These are phyloP conservation scores for Drosophila bunnanda DNA, from an alignment of 2,888 invertebrate species.

Conservation along the genomic window DNA sequence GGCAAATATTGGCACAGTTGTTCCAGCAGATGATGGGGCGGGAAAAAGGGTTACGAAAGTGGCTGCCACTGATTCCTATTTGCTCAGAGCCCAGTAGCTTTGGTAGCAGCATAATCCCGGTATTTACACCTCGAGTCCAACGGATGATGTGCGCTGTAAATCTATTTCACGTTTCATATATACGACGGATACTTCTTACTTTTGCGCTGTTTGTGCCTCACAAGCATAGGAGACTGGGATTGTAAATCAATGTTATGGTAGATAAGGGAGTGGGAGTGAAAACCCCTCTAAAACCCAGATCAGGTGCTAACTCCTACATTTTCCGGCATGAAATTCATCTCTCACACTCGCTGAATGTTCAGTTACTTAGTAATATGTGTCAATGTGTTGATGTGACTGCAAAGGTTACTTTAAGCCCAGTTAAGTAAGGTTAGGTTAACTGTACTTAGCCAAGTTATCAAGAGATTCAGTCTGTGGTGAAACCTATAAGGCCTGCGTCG, in stretches of 20 bases:
- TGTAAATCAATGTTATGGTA: constrained; percentile 4
- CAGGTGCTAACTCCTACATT: not conserved
- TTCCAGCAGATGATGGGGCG: constrained; percentile 17
- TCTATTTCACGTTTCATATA: constrained; percentile 19
- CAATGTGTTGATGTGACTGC: not conserved
- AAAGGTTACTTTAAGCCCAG: not conserved
- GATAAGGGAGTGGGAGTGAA: constrained; percentile 3
- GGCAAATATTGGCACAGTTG: constrained; percentile 68
- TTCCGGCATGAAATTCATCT: not conserved
- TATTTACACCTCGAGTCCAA: constrained; percentile 64
- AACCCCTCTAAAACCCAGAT: constrained; percentile 7
- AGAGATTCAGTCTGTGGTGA: constrained; percentile 1
- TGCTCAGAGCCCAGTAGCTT: constrained; percentile 51
- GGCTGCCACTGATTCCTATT: constrained; percentile 46
- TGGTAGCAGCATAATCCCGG: constrained; percentile 68
- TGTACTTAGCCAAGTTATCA: constrained; percentile 9
- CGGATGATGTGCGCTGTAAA: constrained; percentile 37
- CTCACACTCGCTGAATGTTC: too few relatives aligned
- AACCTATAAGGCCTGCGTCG: constrained; percentile 4
- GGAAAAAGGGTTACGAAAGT: constrained; percentile 55
- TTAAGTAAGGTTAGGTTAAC: constrained; percentile 18
- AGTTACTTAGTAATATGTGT: not conserved
- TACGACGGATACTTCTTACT: constrained; percentile 16
- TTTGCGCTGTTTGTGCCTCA: constrained; percentile 14
- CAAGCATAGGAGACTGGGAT: constrained; percentile 3